Base-by-base conservation (phyloP, 2,888 invertebrate genomes). In the Dicycla oo region DNA sequence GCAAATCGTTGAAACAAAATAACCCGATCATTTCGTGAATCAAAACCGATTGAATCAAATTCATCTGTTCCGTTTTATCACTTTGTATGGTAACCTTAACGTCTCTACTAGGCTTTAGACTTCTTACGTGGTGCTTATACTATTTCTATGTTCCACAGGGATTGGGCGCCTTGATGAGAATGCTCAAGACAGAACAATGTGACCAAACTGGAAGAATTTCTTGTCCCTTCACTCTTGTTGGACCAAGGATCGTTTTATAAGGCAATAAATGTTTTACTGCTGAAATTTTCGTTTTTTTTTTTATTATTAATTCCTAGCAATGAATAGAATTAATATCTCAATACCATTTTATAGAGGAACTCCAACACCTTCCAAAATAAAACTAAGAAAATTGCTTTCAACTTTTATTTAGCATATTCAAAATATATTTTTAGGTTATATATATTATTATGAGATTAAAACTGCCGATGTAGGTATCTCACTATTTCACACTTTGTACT, bases 331-430 rank as follows among this genome's bases (percentile, higher is more conserved):
- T 34, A 34, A 49, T 51, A 51, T 13, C 23, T 23, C 23, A 15
- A 15, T 53, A 51, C 23, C 2, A n/a, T n/a, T n/a, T n/a, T 15
- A 15, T 3, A 18, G 18, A 23, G 51, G 13, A 15, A 26, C 53
- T 18, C 4, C 0, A 10, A 47, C 7, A 26, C 26, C 1, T 34
- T 51, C 2, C 0, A 40, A 40, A 78, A 78, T 66, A 71, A 79
- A 82, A 82, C 73, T 0, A 54, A 34, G 3, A 18, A 45, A 26
- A 30, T 78, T 6, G 54, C 60, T 79, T 85, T 71, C 26, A 86
- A 82, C 63, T 82, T 85, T 85, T 85, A 92, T 91, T 90, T 90
- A 93, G 94, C 93, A 88, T 94, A 94, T 91, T 93, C 91, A 94
- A 94, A 94, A 94, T 94, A 94, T 93, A 93, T 92, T 92, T 91